Conservation (phyloP, 2,113 vertebrate genomes). For the Cyphomyrus plagiostoma region DNA sequence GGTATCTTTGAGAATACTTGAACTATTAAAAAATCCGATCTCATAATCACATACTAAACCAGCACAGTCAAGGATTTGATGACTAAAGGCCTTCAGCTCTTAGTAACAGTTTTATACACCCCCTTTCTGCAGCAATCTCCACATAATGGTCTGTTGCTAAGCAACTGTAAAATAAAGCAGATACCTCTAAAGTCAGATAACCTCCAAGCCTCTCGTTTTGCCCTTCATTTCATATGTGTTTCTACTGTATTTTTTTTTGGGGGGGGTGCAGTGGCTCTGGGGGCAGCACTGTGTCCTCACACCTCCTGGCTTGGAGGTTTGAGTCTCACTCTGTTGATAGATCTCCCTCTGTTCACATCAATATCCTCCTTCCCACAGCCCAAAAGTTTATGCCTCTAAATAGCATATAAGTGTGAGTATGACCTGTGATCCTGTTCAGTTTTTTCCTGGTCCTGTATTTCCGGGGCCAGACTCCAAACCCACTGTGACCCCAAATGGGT, state of each 20-base stretch:
- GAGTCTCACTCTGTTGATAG: background rate
- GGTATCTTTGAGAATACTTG: background rate
- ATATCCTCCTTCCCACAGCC: background rate
- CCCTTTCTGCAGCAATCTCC: conserved; percentile 7
- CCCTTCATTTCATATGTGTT: conserved; percentile 24
- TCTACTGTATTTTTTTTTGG: background rate
- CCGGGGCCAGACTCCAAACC: background rate
- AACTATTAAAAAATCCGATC: conserved; percentile 10
- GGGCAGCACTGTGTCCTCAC: background rate
- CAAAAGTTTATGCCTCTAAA: background rate
- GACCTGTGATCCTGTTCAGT: background rate
- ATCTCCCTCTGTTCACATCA: background rate
- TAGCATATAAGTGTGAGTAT: background rate
- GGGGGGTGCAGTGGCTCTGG: background rate
- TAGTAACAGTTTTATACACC: conserved; percentile 4
- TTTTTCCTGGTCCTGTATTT: background rate
- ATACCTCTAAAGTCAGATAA: conserved; percentile 47
- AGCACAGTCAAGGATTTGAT: conserved; percentile 17
- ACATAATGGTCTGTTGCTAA: conserved; percentile 58
- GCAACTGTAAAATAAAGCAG: conserved; percentile 63
- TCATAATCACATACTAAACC: conserved; percentile 8
- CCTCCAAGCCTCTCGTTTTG: conserved; percentile 33
- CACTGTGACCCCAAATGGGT: background rate
- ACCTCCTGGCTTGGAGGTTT: background rate
- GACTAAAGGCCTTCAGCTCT: conserved; percentile 14